Conservation (phyloP, 2,888 invertebrate species). For the Teleiodes luculella region DNA sequence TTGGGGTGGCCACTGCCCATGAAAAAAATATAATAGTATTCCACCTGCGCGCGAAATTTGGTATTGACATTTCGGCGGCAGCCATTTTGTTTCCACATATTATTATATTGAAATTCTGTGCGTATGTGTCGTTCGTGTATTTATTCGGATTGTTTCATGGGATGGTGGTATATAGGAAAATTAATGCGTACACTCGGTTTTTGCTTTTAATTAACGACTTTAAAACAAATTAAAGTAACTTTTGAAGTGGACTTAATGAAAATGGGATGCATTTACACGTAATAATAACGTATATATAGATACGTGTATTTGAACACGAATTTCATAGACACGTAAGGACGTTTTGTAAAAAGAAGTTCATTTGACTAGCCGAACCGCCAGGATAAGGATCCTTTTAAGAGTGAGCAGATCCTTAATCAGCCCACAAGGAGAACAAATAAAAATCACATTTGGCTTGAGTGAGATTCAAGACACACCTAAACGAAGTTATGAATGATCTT, state of each 20-base stretch:
- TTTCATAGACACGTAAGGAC: no score
- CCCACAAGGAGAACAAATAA: no score
- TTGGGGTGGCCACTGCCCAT: constrained; percentile 66
- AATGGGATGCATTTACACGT: neutral
- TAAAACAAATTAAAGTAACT: neutral
- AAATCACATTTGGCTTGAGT: no score
- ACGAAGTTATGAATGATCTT: no score
- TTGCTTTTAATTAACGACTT: neutral
- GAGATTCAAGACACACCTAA: no score
- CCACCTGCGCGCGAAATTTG: constrained; percentile 70
- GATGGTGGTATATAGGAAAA: neutral
- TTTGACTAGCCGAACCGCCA: no score
- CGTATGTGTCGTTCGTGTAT: neutral
- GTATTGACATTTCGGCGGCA: constrained; percentile 58
- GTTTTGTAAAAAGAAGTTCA: no score
- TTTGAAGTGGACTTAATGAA: no score
- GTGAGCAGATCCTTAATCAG: no score
- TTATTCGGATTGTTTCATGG: neutral
- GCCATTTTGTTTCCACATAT: constrained; percentile 65
- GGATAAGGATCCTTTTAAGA: no score
- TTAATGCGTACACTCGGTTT: neutral
- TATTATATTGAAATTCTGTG: constrained; percentile 2
- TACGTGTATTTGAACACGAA: no score
- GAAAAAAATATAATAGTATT: constrained; percentile 70
- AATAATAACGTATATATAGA: no score